Evolutionary conservation across 2,113 vertebrate genomes (phyloP).

Genomic region (Hiodon alosoides): DNA sequence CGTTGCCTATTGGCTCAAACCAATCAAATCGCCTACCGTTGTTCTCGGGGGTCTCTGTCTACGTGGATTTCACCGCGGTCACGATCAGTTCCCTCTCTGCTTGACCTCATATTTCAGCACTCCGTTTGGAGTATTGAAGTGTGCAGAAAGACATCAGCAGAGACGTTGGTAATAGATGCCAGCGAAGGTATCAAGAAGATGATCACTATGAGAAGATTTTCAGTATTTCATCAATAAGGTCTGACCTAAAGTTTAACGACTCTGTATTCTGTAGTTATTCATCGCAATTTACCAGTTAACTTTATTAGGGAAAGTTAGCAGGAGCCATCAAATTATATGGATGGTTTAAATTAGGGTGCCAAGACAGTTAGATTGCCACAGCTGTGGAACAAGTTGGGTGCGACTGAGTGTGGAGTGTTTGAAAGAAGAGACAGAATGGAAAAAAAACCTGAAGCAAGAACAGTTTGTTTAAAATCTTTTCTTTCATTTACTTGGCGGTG

Average conservation of each 20-base stretch:
- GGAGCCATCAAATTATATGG: not conserved
- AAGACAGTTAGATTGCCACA: slow-evolving; percentile 3
- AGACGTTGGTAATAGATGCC: not conserved
- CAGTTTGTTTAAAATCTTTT: not conserved
- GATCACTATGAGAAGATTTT: not conserved
- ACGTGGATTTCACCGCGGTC: too few species aligned
- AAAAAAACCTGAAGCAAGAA: not conserved
- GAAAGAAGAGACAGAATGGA: not conserved
- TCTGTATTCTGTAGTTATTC: not conserved
- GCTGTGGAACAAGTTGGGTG: not conserved
- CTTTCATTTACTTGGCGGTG: not conserved
- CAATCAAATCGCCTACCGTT: too few species aligned
- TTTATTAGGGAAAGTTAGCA: not conserved
- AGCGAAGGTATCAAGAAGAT: not conserved
- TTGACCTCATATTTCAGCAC: too few species aligned
- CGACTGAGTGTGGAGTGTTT: not conserved
- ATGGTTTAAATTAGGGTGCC: slow-evolving; percentile 6
- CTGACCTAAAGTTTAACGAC: not conserved
- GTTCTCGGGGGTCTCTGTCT: too few species aligned
- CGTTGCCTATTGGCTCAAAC: too few species aligned
- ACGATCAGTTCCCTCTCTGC: too few species aligned
- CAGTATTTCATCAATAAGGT: not conserved
- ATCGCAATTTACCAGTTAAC: not conserved
- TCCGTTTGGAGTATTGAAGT: too few species aligned
- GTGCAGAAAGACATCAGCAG: not conserved